Conservation (phyloP, 1,140 invertebrate species). For the Camponotus vicinus region DNA sequence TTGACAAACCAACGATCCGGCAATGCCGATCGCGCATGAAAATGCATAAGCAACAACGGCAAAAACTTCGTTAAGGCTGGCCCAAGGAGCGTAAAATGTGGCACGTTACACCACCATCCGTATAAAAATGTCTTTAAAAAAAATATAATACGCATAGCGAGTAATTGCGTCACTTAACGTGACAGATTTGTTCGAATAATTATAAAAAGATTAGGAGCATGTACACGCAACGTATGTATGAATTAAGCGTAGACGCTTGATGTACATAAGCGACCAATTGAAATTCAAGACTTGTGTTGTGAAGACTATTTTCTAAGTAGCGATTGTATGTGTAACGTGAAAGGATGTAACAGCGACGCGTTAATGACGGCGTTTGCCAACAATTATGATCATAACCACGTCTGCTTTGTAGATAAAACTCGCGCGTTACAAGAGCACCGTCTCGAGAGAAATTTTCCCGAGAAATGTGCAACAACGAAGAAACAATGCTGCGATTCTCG, state of each 20-base stretch:
- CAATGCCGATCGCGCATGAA: constrained; percentile 58
- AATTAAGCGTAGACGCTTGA: too few relatives aligned
- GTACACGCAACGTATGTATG: too few relatives aligned
- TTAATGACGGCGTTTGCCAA: constrained; percentile 3
- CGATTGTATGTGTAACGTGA: background rate
- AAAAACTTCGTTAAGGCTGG: constrained; percentile 54
- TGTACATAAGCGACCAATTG: too few relatives aligned
- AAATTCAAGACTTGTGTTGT: too few relatives aligned
- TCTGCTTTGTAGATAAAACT: constrained; percentile 46
- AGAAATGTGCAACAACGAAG: constrained; percentile 34
- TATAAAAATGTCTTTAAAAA: constrained; percentile 29
- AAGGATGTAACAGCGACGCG: background rate
- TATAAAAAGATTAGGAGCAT: too few relatives aligned
- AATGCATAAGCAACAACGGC: constrained; percentile 24
- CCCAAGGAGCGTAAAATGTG: constrained; percentile 66
- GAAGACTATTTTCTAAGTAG: background rate
- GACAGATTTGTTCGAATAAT: too few relatives aligned
- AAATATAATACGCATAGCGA: background rate
- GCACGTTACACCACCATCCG: constrained; percentile 4
- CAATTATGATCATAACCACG: constrained; percentile 36
- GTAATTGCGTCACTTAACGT: background rate
- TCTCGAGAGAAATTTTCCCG: constrained; percentile 46
- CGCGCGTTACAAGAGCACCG: constrained; percentile 8
- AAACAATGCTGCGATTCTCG: constrained; percentile 48
- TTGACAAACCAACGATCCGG: constrained; percentile 55